phyloP scores from a whole-genome alignment of 2,888 invertebrate genomes.

The Hypsopygia costalis region DNA sequence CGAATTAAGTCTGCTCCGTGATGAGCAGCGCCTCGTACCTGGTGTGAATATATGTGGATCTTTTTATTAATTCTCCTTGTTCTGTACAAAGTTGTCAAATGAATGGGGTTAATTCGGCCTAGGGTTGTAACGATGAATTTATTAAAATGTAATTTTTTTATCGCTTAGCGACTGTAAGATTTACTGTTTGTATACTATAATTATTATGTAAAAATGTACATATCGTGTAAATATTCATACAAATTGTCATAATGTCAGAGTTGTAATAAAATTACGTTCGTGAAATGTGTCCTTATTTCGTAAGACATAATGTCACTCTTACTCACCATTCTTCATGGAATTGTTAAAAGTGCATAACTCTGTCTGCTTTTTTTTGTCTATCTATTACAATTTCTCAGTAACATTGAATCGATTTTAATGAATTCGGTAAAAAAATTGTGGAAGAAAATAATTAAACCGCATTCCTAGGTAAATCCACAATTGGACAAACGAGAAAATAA shows the following conservation, averaged over 20 bases:
- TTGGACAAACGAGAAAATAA: too few relatives aligned
- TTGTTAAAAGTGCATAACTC: too few relatives aligned
- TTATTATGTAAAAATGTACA: constrained; percentile 70
- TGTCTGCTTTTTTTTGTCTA: too few relatives aligned
- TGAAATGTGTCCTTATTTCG: constrained; percentile 27
- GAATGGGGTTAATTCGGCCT: constrained; percentile 44
- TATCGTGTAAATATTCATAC: constrained; percentile 74
- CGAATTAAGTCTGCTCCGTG: constrained; percentile 13
- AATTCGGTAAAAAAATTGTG: too few relatives aligned
- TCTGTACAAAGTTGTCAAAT: constrained; percentile 33
- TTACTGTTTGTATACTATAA: constrained; percentile 60
- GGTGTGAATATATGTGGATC: constrained; percentile 6
- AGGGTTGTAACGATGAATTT: constrained; percentile 74
- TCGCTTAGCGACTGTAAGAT: constrained; percentile 60
- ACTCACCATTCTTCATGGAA: too few relatives aligned
- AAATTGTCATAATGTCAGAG: constrained; percentile 62
- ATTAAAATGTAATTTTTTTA: constrained; percentile 64
- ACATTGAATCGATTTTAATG: too few relatives aligned
- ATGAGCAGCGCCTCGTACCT: background rate
- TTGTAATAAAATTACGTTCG: constrained; percentile 66
- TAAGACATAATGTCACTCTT: background rate
- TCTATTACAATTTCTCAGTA: too few relatives aligned
- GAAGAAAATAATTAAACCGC: too few relatives aligned
- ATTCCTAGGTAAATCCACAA: too few relatives aligned
- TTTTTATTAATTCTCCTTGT: constrained; percentile 17